Evolutionary conservation across 2,888 invertebrate genomes (phyloP).

Genomic region (Drosophila pseudotakahashii): DNA sequence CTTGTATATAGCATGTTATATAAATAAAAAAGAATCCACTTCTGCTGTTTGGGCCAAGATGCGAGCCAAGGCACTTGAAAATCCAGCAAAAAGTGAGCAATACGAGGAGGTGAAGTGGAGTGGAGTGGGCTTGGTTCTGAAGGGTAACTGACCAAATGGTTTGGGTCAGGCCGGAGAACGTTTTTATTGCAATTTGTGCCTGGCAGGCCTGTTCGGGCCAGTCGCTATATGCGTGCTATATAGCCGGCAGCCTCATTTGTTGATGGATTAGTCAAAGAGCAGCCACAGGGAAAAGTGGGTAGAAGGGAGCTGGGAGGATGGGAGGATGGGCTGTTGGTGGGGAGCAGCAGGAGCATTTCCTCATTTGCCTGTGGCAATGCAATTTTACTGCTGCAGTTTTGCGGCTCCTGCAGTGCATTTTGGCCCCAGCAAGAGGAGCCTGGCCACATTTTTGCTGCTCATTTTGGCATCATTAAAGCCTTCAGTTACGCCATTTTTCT

Average conservation of each 20-base stretch:
- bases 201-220: neutral
- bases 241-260: slow-evolving; percentile 73
- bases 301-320: neutral
- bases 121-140: slow-evolving; percentile 14
- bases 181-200: slow-evolving; percentile 57
- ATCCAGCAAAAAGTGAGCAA: slow-evolving; percentile 59
- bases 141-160: slow-evolving; percentile 43
- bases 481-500: slow-evolving; percentile 21
- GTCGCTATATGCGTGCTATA: slow-evolving; percentile 45
- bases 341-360: slow-evolving; percentile 44
- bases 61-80: slow-evolving; percentile 59
- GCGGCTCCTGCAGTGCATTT: slow-evolving; percentile 27
- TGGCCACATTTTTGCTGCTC: slow-evolving; percentile 44
- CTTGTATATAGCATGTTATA: slow-evolving; percentile 11
- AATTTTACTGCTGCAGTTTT: slow-evolving; percentile 34
- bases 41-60: slow-evolving; percentile 34
- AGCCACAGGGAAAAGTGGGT: slow-evolving; percentile 36
- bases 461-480: slow-evolving; percentile 64
- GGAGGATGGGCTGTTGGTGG: neutral
- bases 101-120: slow-evolving; percentile 11
- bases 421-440: slow-evolving; percentile 6
- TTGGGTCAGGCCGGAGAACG: slow-evolving; percentile 41
- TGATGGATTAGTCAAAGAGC: slow-evolving; percentile 79
- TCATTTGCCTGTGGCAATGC: slow-evolving; percentile 45
- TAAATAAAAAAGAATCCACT: slow-evolving; percentile 16